Percentiles rank a stretch among this genome's conserved stretches.
These are phyloP conservation scores for Rhinopomastus cyanomelas DNA, from an alignment of 2,113 vertebrate species.

Conservation along the genomic window DNA sequence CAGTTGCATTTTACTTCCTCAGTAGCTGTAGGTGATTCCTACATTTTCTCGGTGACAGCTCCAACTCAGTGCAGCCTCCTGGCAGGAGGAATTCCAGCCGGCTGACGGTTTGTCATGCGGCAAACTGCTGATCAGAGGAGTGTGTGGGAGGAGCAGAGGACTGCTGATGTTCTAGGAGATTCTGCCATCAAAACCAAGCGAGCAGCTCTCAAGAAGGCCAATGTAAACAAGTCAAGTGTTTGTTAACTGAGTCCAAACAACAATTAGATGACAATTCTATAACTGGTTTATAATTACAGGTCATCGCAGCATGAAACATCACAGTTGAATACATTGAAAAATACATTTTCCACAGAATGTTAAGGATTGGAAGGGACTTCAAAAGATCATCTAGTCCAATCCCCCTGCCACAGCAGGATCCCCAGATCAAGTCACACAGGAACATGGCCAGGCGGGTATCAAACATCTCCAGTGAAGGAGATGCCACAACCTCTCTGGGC, in stretches of 20 bases:
- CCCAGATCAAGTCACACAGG: too few species aligned
- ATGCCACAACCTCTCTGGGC: too few species aligned
- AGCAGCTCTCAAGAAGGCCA: neutral
- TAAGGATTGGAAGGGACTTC: too few species aligned
- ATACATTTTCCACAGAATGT: too few species aligned
- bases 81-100: conserved; percentile 38
- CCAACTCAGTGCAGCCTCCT: conserved; percentile 6
- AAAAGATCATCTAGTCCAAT: too few species aligned
- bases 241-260: neutral
- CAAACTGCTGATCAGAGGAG: conserved; percentile 41
- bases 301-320: neutral
- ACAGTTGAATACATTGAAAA: neutral
- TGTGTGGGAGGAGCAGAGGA: conserved; percentile 18
- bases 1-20: neutral
- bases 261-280: neutral
- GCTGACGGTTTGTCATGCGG: neutral
- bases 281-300: neutral
- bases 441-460: too few species aligned
- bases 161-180: neutral
- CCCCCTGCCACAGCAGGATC: too few species aligned
- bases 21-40: neutral
- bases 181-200: neutral
- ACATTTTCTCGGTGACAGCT: neutral
- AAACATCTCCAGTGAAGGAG: too few species aligned
- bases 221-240: neutral